These are phyloP conservation scores for Rutilus rutilus DNA, from an alignment of 2,113 vertebrate genomes.

Conservation along the genomic window DNA sequence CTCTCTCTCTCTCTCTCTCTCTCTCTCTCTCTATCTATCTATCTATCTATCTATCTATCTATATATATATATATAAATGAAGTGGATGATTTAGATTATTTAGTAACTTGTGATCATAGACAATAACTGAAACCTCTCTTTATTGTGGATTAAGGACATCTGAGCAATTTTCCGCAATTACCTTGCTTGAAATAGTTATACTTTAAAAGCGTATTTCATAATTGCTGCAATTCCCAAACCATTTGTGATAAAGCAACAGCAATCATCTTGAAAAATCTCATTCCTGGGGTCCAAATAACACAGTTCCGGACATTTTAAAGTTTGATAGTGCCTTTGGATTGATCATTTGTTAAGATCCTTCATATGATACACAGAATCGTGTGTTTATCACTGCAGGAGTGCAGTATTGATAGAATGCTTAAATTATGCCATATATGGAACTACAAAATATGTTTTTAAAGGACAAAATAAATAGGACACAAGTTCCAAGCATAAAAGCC, in stretches of 20 bases:
- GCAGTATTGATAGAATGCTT: background rate
- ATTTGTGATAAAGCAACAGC: background rate
- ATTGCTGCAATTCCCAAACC: conserved; percentile 18
- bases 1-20: too few relatives aligned
- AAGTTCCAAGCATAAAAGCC: background rate
- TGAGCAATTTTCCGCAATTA: conserved; percentile 6
- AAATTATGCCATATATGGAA: background rate
- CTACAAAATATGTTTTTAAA: background rate
- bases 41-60: too few relatives aligned
- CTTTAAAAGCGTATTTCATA: conserved; percentile 15
- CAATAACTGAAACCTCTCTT: background rate
- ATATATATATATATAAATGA: background rate
- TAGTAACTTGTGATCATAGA: background rate
- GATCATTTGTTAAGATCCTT: background rate
- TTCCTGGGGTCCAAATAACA: background rate
- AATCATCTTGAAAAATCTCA: conserved; percentile 16
- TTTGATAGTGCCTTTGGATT: background rate
- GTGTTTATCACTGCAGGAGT: background rate
- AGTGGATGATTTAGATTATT: background rate
- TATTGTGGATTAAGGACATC: background rate
- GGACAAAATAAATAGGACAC: background rate
- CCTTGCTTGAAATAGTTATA: background rate
- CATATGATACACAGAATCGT: background rate
- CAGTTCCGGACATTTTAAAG: background rate
- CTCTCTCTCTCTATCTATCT: too few relatives aligned